Evolutionary conservation across 2,113 vertebrate species (phyloP).

Genomic region (Hippolais icterina): DNA sequence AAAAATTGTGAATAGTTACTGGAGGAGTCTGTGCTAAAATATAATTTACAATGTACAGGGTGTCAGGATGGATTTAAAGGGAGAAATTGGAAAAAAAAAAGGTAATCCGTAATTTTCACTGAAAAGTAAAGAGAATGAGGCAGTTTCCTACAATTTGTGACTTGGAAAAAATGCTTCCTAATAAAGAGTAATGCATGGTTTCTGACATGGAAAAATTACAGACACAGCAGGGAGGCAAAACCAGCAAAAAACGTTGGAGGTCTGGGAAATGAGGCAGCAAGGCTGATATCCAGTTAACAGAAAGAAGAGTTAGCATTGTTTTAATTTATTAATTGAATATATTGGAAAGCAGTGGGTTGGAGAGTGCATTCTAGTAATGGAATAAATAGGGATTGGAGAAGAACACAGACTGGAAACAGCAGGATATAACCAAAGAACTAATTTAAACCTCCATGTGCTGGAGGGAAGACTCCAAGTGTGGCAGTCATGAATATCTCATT

Average conservation of each 20-base stretch:
- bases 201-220: neutral
- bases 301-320: neutral
- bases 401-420: neutral
- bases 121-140: neutral
- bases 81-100: neutral
- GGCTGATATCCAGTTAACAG: neutral
- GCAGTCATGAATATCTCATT: neutral
- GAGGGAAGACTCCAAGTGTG: neutral
- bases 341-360: neutral
- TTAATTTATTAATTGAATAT: neutral
- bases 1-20: neutral
- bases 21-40: neutral
- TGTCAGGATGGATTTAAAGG: neutral
- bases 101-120: neutral
- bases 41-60: neutral
- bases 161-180: neutral
- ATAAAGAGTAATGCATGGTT: neutral
- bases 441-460: neutral
- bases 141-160: neutral
- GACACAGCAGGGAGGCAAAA: neutral
- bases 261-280: neutral
- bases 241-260: neutral
- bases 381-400: neutral
- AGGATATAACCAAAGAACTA: neutral
- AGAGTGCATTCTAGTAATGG: neutral